Evolutionary conservation across 2,113 vertebrate species (phyloP).

Genomic region (Protobothrops mucrosquamatus): DNA sequence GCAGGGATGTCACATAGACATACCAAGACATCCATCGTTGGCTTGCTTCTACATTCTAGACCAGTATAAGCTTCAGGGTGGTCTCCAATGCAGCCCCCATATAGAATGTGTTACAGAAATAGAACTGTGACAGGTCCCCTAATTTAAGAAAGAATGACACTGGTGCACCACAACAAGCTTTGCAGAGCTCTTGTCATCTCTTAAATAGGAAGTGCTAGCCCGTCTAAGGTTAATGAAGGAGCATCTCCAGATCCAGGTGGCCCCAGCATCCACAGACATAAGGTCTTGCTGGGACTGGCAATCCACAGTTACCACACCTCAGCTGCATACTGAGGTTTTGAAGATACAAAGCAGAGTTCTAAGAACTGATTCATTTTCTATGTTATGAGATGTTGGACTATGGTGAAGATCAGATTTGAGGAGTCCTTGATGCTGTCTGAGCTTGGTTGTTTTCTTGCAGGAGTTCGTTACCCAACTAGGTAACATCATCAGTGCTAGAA

Average conservation of each 20-base stretch:
- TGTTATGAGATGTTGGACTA: neutral
- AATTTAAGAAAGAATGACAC: neutral
- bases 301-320: too few relatives aligned
- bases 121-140: neutral
- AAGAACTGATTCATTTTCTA: neutral
- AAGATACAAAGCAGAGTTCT: neutral
- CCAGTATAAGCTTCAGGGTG: neutral
- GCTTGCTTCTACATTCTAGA: neutral
- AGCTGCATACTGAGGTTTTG: neutral
- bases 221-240: neutral
- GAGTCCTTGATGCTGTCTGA: too few relatives aligned
- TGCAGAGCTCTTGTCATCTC: neutral
- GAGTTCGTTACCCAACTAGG: too few relatives aligned
- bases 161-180: neutral
- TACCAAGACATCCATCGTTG: neutral
- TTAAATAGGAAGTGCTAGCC: neutral
- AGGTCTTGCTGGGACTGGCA: neutral
- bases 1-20: neutral
- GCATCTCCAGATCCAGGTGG: neutral
- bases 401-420: neutral
- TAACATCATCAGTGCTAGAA: too few relatives aligned
- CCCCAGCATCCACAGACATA: neutral
- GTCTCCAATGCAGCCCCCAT: neutral
- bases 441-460: too few relatives aligned
- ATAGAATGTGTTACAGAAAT: neutral